These are phyloP conservation scores for Verasper variegatus DNA, from an alignment of 2,113 vertebrate species.

Conservation along the genomic window DNA sequence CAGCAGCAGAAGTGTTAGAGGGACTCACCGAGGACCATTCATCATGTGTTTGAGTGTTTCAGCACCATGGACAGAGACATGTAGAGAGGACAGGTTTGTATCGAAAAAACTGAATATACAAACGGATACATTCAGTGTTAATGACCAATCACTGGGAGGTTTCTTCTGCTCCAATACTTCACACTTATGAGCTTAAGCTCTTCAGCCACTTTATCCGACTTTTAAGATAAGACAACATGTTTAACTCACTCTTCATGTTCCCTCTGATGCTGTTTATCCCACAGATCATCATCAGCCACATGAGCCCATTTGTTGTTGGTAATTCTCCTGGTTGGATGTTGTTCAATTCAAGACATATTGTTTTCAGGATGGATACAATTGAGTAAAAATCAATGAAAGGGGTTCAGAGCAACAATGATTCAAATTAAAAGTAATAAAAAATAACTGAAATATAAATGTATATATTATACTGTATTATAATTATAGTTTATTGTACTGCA, in stretches of 20 bases:
- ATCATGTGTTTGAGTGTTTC: conserved; percentile 28
- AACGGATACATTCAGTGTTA: too few species aligned
- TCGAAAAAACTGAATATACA: not conserved
- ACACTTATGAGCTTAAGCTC: too few species aligned
- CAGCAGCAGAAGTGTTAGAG: not conserved
- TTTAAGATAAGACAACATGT: not conserved
- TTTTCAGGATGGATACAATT: not conserved
- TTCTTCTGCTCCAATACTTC: not conserved
- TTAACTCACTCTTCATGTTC: not conserved
- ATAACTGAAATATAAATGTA: too few species aligned
- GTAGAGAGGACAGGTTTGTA: not conserved
- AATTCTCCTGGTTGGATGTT: not conserved
- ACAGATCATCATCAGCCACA: not conserved
- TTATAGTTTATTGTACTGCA: too few species aligned
- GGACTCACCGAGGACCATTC: not conserved
- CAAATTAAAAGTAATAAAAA: too few species aligned
- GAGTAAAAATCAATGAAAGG: not conserved
- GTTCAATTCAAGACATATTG: not conserved
- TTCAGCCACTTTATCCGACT: not conserved
- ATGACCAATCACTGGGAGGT: not conserved
- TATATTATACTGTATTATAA: too few species aligned
- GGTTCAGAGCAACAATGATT: too few species aligned
- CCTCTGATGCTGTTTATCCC: not conserved
- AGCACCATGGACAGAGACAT: conserved; percentile 66
- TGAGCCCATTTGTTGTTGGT: not conserved